phyloP scores from a whole-genome alignment of 2,888 invertebrate genomes.

The Lepeophtheirus nordmannii region DNA sequence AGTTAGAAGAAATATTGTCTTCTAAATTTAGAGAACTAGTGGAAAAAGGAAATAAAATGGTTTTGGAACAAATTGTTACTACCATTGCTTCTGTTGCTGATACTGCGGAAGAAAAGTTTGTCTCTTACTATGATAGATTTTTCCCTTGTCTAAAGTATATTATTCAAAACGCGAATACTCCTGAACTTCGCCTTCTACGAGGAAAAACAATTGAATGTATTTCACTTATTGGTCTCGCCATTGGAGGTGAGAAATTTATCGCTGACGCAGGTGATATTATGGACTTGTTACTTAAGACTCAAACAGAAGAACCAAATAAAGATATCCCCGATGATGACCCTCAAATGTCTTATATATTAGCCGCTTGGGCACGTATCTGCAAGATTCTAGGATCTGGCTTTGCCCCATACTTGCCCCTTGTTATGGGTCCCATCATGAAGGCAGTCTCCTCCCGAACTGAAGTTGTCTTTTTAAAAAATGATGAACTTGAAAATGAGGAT shows the following conservation, averaged over 20 bases:
- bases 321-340: conserved; percentile 78
- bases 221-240: conserved; percentile 68
- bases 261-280: conserved; percentile 72
- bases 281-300: conserved; percentile 79
- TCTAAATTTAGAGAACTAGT: conserved; percentile 87
- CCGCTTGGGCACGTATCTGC: conserved; percentile 97
- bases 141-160: conserved; percentile 91
- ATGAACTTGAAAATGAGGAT: conserved; percentile 42
- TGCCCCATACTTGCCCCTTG: conserved; percentile 75
- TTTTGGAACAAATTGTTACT: conserved; percentile 94
- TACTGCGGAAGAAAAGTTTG: conserved; percentile 90
- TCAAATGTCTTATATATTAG: conserved; percentile 90
- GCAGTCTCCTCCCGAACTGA: conserved; percentile 86
- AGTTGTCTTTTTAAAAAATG: conserved; percentile 72
- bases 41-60: conserved; percentile 83
- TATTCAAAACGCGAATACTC: conserved; percentile 75
- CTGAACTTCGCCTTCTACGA: conserved; percentile 71
- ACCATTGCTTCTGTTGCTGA: conserved; percentile 97
- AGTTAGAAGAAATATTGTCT: conserved; percentile 72
- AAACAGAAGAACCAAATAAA: conserved; percentile 39
- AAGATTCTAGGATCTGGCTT: conserved; percentile 68
- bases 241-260: conserved; percentile 48
- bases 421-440: conserved; percentile 85
- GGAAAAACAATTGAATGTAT: conserved; percentile 99
- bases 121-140: conserved; percentile 82